phyloP scores from a whole-genome alignment of 1,140 invertebrate species.

The Drosophila orosa region DNA sequence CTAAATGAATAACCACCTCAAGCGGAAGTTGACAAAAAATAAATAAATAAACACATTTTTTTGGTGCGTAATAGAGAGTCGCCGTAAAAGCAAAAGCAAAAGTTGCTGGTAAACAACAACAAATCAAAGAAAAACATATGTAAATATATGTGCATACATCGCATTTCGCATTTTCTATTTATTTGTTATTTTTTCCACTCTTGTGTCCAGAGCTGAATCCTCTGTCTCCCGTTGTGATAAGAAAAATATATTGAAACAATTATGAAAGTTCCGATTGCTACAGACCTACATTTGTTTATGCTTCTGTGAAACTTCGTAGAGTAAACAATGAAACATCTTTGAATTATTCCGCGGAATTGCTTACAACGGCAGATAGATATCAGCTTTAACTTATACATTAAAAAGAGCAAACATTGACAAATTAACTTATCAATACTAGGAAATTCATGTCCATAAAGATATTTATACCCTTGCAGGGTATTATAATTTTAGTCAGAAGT shows the following conservation, averaged over 20 bases:
- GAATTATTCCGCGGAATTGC: slow-evolving; percentile 24
- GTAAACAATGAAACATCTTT: slow-evolving; percentile 36
- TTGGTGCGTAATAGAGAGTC: slow-evolving; percentile 53
- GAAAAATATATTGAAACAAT: slow-evolving; percentile 32
- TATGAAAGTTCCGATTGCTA: slow-evolving; percentile 40
- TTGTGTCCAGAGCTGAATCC: background rate
- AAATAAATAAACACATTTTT: slow-evolving; percentile 53
- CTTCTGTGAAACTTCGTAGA: slow-evolving; percentile 26
- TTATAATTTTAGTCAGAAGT: no score
- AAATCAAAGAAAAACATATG: slow-evolving; percentile 50
- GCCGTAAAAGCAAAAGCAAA: slow-evolving; percentile 56
- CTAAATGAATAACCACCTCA: slow-evolving; percentile 51
- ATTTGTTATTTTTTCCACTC: slow-evolving; percentile 23
- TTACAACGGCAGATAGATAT: slow-evolving; percentile 20
- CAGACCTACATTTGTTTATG: slow-evolving; percentile 35
- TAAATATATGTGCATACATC: slow-evolving; percentile 42
- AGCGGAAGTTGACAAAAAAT: slow-evolving; percentile 70
- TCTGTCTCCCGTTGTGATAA: slow-evolving; percentile 25
- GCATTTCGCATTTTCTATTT: slow-evolving; percentile 42
- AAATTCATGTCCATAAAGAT: no score
- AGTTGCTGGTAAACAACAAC: slow-evolving; percentile 38
- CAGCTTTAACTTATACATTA: slow-evolving; percentile 1
- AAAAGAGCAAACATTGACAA: slow-evolving; percentile 16
- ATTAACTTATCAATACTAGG: slow-evolving; percentile 20
- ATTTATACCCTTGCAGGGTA: no score